Evolutionary conservation across 2,113 vertebrate species (phyloP).

Genomic region (Egretta garzetta): DNA sequence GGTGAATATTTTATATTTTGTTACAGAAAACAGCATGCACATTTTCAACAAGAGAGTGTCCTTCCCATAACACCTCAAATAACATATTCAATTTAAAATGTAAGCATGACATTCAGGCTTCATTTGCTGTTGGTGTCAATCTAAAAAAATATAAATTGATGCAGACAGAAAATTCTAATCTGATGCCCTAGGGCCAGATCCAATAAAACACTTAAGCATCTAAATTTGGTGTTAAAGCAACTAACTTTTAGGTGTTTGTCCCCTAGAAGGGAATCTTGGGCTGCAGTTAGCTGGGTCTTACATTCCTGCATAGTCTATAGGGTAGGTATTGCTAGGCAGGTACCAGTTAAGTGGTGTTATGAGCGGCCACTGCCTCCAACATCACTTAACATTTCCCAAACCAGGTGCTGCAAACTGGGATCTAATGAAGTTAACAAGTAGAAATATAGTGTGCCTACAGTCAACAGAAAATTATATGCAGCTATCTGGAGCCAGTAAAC

Average conservation of each 20-base stretch:
- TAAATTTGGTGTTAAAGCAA: slow-evolving; percentile 23
- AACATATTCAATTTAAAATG: slow-evolving; percentile 50
- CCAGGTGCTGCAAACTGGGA: neutral
- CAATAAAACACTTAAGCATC: slow-evolving; percentile 23
- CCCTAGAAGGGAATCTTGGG: neutral
- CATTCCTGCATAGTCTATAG: neutral
- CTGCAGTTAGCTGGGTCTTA: neutral
- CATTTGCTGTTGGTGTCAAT: slow-evolving; percentile 44
- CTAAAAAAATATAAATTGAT: slow-evolving; percentile 51
- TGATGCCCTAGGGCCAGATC: slow-evolving; percentile 44
- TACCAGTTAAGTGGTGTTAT: accelerated
- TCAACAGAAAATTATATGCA: neutral
- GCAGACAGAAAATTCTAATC: slow-evolving; percentile 51
- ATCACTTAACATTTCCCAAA: neutral
- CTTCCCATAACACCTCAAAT: slow-evolving; percentile 50
- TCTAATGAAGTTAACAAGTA: neutral
- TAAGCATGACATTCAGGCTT: slow-evolving; percentile 67
- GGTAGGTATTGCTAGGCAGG: neutral
- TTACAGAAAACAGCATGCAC: neutral
- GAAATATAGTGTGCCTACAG: neutral
- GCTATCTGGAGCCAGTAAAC: neutral
- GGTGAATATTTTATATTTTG: slow-evolving; percentile 32
- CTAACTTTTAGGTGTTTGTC: neutral
- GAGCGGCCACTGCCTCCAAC: neutral
- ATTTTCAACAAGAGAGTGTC: slow-evolving; percentile 13